Evolutionary conservation across 2,888 invertebrate genomes (phyloP), one percentile per base, ranked within the genome.

Genomic region (Cacoxenus indagator): DNA sequence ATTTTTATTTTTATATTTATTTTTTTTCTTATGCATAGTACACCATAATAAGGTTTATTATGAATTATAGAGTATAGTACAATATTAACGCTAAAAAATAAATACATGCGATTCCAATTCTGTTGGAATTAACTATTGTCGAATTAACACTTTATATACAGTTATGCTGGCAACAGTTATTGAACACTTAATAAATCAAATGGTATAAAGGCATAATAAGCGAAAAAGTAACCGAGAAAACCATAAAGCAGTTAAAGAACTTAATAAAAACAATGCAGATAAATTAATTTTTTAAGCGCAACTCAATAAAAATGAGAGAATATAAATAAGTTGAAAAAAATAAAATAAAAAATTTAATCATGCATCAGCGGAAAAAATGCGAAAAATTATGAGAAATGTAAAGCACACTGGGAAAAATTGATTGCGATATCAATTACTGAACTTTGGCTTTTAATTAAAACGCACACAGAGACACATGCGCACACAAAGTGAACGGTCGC

Each of bases 381-480:
- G 6, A 17, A 29, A 37, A 31, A 31, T 8, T 59, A 19, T 31
- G 31, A 22, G 17, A 59, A 59, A 19, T 31, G 17, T 59, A 19
- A 31, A 27, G 19, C 31, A 9, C 17, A 51, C 51, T 19, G 4
- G 22, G 17, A 37, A 22, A 37, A 59, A 19, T 78, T 77, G 79
- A 81, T 83, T 81, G 75, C 73, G 69, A 67, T 73, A 82, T 82
- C 78, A 79, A 81, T 80, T 77, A 80, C 75, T 74, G 76, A 76
- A 75, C 73, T 75, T 73, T 78, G 77, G 74, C 79, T 80, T 78
- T 80, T 83, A 81, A 83, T 80, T 81, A 77, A 81, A 78, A 72
- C 69, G 46, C 11, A 64, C 65, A 45, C 57, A 14, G 67, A 68
- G 70, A 51, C 68, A 66, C 45, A 62, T 29, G 31, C 22, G 11